Percentiles rank a stretch among this genome's conserved stretches.
phyloP scores from a whole-genome alignment of 2,113 vertebrate genomes.

The Scomber japonicus region DNA sequence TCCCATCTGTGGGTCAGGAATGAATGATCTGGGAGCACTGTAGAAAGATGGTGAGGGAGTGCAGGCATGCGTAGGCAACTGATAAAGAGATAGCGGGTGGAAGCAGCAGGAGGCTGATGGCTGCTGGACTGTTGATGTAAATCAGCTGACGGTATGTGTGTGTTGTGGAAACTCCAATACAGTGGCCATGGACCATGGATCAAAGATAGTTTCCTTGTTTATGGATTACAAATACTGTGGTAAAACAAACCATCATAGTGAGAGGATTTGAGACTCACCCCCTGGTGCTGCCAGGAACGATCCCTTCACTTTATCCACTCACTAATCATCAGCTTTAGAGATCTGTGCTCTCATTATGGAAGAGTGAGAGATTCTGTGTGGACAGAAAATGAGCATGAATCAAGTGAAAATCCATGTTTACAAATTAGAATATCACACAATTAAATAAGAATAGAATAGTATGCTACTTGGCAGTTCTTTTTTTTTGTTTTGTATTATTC shows the following conservation, averaged over 20 bases:
- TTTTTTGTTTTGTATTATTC: too few relatives aligned
- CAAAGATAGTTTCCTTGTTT: constrained; percentile 57
- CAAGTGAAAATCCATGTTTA: too few relatives aligned
- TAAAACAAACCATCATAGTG: constrained; percentile 29
- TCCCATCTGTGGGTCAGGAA: constrained; percentile 58
- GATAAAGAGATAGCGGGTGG: constrained; percentile 77
- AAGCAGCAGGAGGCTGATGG: constrained; percentile 78
- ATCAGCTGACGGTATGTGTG: constrained; percentile 45
- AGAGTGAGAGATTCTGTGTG: background rate
- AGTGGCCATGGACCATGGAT: constrained; percentile 46
- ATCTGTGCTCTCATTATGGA: background rate
- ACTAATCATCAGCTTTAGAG: constrained; percentile 12
- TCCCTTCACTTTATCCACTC: constrained; percentile 1
- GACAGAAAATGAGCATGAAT: background rate
- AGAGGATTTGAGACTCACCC: background rate
- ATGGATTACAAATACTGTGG: constrained; percentile 47
- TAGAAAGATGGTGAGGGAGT: constrained; percentile 64
- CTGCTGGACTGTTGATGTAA: constrained; percentile 70
- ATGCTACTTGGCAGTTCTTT: too few relatives aligned
- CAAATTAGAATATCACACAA: too few relatives aligned
- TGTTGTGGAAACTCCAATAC: background rate
- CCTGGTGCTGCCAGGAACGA: constrained; percentile 13
- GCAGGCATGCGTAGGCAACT: constrained; percentile 76
- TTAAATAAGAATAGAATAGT: too few relatives aligned
- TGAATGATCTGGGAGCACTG: constrained; percentile 53